These are phyloP conservation scores for Balearica regulorum DNA, from an alignment of 2,797 vertebrate genomes.

Conservation along the genomic window DNA sequence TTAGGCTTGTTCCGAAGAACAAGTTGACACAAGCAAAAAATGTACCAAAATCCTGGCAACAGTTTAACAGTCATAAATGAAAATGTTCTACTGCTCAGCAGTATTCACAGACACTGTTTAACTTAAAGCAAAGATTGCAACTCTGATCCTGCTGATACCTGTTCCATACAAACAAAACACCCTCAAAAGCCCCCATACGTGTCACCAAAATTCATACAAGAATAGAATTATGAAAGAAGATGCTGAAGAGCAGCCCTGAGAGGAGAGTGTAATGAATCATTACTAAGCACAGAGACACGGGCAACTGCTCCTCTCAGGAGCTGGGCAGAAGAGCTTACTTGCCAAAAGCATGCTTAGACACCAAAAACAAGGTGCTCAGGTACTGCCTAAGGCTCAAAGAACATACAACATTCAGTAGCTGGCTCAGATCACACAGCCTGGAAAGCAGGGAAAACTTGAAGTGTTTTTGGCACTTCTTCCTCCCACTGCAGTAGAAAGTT, in stretches of 20 bases:
- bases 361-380: background rate
- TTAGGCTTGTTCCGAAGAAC: background rate
- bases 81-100: background rate
- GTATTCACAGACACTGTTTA: background rate
- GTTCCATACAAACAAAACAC: background rate
- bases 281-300: background rate
- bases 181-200: background rate
- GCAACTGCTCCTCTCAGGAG: background rate
- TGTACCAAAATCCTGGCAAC: background rate
- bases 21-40: background rate
- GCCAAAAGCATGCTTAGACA: background rate
- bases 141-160: background rate
- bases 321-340: background rate
- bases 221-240: background rate
- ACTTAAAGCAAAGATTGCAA: background rate
- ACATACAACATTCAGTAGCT: rapidly evolving
- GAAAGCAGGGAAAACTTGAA: background rate
- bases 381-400: background rate
- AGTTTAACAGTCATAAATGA: background rate
- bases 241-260: background rate
- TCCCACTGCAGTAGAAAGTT: background rate
- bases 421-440: background rate
- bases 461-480: background rate
- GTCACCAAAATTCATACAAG: background rate
- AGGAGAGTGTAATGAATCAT: background rate